Percentiles rank a stretch among this genome's conserved stretches.
Conservation (phyloP, 2,113 vertebrate genomes). For the Apodemus sylvaticus region DNA sequence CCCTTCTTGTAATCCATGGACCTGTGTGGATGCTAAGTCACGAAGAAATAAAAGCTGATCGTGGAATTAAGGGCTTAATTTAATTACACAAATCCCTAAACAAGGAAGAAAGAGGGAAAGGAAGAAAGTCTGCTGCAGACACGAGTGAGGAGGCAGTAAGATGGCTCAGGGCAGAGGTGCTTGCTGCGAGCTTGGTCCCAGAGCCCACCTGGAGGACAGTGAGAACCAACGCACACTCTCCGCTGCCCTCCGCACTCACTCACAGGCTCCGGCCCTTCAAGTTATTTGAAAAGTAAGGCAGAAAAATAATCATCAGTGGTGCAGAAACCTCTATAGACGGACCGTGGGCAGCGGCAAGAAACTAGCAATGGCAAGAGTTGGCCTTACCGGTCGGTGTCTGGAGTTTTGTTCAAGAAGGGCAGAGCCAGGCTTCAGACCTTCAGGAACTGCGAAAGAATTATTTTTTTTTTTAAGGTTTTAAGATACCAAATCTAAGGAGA, state of each 20-base stretch:
- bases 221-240: too few species aligned
- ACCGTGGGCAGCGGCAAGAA: not conserved
- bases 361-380: not conserved
- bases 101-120: not conserved
- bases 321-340: not conserved
- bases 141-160: too few species aligned
- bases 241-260: not conserved
- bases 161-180: not conserved
- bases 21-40: not conserved
- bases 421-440: not conserved
- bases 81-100: not conserved
- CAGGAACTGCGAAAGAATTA: not conserved
- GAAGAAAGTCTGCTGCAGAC: too few species aligned
- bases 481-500: not conserved
- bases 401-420: not conserved
- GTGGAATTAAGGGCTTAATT: not conserved
- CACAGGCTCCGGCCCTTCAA: not conserved
- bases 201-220: not conserved
- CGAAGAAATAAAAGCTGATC: not conserved
- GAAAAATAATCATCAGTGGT: not conserved
- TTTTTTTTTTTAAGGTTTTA: not conserved
- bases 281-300: not conserved
- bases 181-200: too few species aligned
- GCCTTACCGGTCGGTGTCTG: not conserved
- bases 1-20: not conserved